These are phyloP conservation scores for Antedon bifida DNA, from an alignment of 35 echinoderm and acorn worm species.

Conservation along the genomic window DNA sequence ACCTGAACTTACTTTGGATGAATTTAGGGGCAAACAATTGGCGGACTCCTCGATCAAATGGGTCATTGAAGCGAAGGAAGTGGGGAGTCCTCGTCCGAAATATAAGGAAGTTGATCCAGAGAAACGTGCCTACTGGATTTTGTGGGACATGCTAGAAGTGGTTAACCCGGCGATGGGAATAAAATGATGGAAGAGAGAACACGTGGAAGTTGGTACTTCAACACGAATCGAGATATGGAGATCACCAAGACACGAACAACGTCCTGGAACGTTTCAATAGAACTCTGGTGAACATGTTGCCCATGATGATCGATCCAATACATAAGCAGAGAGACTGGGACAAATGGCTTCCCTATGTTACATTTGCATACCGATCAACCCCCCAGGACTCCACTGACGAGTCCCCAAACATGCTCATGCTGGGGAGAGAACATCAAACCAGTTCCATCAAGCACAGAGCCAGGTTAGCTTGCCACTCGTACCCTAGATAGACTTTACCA, in stretches of 20 bases:
- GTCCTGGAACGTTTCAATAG: slow-evolving; percentile 10
- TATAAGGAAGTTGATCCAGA: neutral
- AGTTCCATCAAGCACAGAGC: too few relatives aligned
- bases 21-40: neutral
- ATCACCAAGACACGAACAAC: too few relatives aligned
- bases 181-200: too few relatives aligned
- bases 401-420: slow-evolving; percentile 30
- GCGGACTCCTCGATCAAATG: neutral
- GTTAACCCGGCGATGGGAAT: too few relatives aligned
- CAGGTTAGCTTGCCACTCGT: neutral
- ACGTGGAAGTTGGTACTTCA: too few relatives aligned
- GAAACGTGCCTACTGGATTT: neutral
- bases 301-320: slow-evolving; percentile 9
- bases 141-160: too few relatives aligned
- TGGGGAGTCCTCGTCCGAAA: neutral
- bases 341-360: slow-evolving; percentile 9
- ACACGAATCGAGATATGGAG: too few relatives aligned
- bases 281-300: slow-evolving; percentile 5
- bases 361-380: slow-evolving; percentile 12
- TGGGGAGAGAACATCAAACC: slow-evolving; percentile 21
- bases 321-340: slow-evolving; percentile 34
- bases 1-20: neutral
- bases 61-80: neutral
- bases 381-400: slow-evolving; percentile 13
- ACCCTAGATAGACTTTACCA: neutral